These are phyloP conservation scores for Antennarius maculatus DNA, from an alignment of 2,797 vertebrate species.

Conservation along the genomic window DNA sequence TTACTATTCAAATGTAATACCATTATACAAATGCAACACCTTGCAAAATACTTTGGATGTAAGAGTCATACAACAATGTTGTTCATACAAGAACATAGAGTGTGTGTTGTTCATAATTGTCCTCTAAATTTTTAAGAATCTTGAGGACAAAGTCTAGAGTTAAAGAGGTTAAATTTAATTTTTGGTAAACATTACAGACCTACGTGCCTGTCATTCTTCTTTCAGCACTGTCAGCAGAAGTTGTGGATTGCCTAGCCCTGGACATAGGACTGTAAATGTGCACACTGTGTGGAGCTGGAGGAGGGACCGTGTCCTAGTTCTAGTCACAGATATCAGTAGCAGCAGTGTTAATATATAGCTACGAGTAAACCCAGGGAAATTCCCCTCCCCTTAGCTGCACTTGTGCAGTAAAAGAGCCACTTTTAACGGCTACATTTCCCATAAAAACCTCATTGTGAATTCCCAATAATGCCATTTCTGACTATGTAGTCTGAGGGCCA, in stretches of 20 bases:
- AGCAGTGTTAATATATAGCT: constrained; percentile 44
- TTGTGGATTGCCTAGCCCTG: constrained; percentile 5
- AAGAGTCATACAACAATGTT: not conserved
- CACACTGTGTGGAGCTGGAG: constrained; percentile 9
- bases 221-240: constrained; percentile 8
- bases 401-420: constrained; percentile 30
- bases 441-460: constrained; percentile 46
- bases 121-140: not conserved
- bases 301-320: constrained; percentile 27
- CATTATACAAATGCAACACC: too few relatives aligned
- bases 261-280: constrained; percentile 14
- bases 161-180: not conserved
- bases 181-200: constrained; percentile 1
- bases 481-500: not conserved
- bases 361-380: constrained; percentile 34
- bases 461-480: constrained; percentile 20
- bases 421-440: constrained; percentile 38
- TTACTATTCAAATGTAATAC: too few relatives aligned
- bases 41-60: not conserved
- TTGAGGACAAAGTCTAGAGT: not conserved
- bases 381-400: constrained; percentile 17
- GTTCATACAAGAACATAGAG: not conserved
- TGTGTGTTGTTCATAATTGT: not conserved
- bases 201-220: not conserved
- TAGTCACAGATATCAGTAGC: constrained; percentile 35